Percentiles rank a stretch among this genome's conserved stretches.
Conservation (phyloP, 2,797 vertebrate species). For the Pristis pectinata region DNA sequence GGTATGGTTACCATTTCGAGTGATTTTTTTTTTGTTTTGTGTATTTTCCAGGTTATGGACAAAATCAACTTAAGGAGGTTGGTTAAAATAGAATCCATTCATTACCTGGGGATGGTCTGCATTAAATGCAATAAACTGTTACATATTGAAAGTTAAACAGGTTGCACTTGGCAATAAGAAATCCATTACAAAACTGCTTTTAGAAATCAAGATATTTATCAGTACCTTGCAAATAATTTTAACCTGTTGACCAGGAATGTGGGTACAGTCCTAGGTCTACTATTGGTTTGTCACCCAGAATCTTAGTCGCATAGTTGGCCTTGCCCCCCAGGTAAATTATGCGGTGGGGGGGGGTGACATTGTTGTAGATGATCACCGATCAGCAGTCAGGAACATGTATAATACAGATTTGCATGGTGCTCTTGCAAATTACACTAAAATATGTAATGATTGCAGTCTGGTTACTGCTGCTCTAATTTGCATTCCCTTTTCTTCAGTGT, state of each 20-base stretch:
- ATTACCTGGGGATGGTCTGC: no score
- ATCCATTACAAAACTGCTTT: no score
- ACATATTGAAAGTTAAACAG: neutral
- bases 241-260: neutral
- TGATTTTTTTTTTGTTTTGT: no score
- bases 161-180: neutral
- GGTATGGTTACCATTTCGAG: no score
- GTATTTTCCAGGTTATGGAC: no score
- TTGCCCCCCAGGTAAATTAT: neutral
- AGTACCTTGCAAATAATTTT: neutral
- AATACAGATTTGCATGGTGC: neutral
- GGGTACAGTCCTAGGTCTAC: neutral
- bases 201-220: no score
- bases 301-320: neutral
- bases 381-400: neutral
- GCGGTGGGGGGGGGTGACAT: neutral
- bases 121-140: neutral
- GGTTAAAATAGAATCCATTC: no score
- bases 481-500: neutral
- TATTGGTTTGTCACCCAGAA: neutral
- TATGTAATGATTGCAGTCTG: neutral
- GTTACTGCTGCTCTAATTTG: neutral
- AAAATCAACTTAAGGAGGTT: no score
- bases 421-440: neutral
- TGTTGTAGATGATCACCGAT: neutral